Base-by-base conservation (phyloP, 2,797 vertebrate species). In the Neoniphon sammara region DNA sequence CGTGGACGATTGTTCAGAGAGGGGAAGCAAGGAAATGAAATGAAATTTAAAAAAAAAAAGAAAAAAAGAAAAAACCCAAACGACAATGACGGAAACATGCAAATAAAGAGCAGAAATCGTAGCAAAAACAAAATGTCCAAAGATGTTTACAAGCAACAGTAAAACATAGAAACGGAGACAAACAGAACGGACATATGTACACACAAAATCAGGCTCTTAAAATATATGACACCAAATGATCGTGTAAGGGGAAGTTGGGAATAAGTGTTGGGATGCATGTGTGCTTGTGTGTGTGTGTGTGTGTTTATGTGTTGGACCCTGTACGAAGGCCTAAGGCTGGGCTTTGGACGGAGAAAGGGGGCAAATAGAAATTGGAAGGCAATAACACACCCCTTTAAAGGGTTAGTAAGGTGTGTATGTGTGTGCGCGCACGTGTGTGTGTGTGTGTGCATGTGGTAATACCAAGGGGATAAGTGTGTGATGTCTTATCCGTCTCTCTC, bases 1-100 rank as follows among this genome's bases (percentile, higher is more conserved):
- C 88, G 88, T 87, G 90, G 92, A 92, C 83, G 74, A 92, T 93
- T 94, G 92, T 93, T 93, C 89, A 85, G 90, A 93, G 93, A 93
- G 85, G 91, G 88, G 90, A 87, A 90, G 82, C 75, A 66, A 84
- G 61, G n/a, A 60, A 59, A 70, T 5, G 49, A n/a, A 39, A 70
- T 21, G 80, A 74, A 66, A 59, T 83, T 44, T 2, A 39, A 39
- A 59, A 78, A 23, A 57, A 70, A 46, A 58, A 63, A n/a, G n/a
- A n/a, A n/a, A n/a, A n/a, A n/a, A n/a, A n/a, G n/a, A 68, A 70
- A n/a, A 66, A 62, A 21, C n/a, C n/a, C n/a, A 63, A 68, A n/a
- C n/a, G 70, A 62, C 55, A 74, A 75, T 30, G 60, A 82, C 56
- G 49, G 61, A 83, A 77, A 83, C 54, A 68, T 63, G 77, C 62